Evolutionary conservation across 2,797 vertebrate genomes (phyloP), one percentile per base, ranked within the genome.

Genomic region (Clamator glandarius): DNA sequence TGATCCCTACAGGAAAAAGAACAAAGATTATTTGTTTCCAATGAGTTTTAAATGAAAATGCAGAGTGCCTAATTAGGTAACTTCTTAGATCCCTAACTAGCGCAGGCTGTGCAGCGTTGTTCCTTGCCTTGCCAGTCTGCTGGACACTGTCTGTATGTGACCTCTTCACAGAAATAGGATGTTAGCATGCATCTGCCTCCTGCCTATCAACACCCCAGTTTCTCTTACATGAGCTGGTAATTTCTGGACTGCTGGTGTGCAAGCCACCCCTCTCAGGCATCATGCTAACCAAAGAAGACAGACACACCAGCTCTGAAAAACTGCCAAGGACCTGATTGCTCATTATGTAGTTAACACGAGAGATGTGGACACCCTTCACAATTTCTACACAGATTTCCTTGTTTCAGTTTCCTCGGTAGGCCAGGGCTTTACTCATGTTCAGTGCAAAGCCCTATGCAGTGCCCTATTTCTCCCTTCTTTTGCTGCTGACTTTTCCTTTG

Each of bases 41-140:
- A 26, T 77, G 70, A 92, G 64, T 29, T 89, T 84, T 83, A 94
- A 90, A 87, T 87, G 46, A 90, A 92, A 95, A 93, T 54, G 57
- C 35, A 10, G 77, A 76, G 61, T 29, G 33, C 35, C 35, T 87
- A 68, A 84, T 92, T 50, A 84, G 63, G 80, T 42, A 70, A 76
- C 33, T 84, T 79, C 70, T 35, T 51, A 23, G 29, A 25, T 94
- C 25, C 50, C 41, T 44, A n/a, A 36, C 16, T 31, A 19, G 36
- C 54, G 63, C 77, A 86, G 89, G 19, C 41, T 1, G 0, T 35
- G 24, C 41, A 61, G 68, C 7, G 8, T 13, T 42, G 6, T 33
- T 72, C 62, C 35, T 52, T 68, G 31, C 33, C 31, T 76, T 82
- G 31, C 12, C 31, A 3, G 14, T 4, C 24, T 74, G 41, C 54